These are phyloP conservation scores for Trogon surrucura DNA, from an alignment of 2,113 vertebrate species.

Conservation along the genomic window DNA sequence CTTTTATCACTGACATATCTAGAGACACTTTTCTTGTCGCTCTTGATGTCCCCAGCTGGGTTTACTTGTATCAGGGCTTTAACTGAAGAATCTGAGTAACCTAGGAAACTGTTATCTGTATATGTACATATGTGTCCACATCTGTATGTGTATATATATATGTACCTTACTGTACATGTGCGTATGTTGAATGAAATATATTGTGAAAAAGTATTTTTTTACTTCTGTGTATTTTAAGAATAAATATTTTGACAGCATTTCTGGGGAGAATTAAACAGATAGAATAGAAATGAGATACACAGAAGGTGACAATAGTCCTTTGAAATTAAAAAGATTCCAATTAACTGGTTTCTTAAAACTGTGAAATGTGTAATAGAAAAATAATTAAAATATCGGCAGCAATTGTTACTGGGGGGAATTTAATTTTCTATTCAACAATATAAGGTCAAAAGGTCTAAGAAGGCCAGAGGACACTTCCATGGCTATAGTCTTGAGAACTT, in stretches of 20 bases:
- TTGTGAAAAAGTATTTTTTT: neutral
- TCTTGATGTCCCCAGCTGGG: too few relatives aligned
- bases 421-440: neutral
- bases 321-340: neutral
- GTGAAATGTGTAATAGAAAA: neutral
- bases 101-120: neutral
- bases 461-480: neutral
- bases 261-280: neutral
- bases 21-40: too few relatives aligned
- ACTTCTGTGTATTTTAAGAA: neutral
- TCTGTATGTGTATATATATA: too few relatives aligned
- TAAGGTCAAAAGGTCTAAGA: neutral
- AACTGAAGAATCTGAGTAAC: neutral
- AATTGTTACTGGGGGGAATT: neutral
- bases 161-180: too few relatives aligned
- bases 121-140: too few relatives aligned
- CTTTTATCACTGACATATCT: too few relatives aligned
- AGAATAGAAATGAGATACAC: neutral
- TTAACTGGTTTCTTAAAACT: neutral
- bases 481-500: neutral
- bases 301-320: neutral
- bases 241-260: neutral
- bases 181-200: neutral
- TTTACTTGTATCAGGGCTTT: too few relatives aligned
- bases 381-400: neutral